Base-by-base conservation (phyloP, 2,888 invertebrate genomes). In the Drosophila mimica region DNA sequence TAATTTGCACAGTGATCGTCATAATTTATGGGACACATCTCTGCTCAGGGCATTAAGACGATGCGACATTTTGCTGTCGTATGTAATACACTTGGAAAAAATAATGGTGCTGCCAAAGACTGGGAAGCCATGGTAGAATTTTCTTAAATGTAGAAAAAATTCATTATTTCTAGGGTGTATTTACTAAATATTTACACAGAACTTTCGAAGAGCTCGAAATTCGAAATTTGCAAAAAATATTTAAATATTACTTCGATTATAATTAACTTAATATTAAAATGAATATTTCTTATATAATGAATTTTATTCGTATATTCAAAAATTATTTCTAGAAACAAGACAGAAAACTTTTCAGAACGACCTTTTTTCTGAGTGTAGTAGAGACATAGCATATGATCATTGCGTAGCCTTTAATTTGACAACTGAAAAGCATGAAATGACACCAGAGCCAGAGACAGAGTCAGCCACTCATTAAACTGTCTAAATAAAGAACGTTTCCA, bases 381-480 rank as follows among this genome's bases (percentile, higher is more conserved):
- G 4, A 46, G 2, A 25, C 15, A 25, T 46, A 46, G 46, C 46
- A 53, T 76, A 36, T 60, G 75, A 66, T 65, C 48, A 58, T 54
- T 56, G 74, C 76, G 60, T 60, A 64, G 77, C 70, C 68, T 82
- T 85, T 89, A 81, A 89, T 85, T 89, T 89, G 87, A 87, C 86
- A 87, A 85, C 83, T 88, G 88, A 88, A 75, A 85, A 69, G 86
- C 83, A 82, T 88, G 66, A 88, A 89, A 83, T 79, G 87, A 81
- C 86, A 89, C 74, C 72, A 77, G 71, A 71, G 67, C 49, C 59
- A 38, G 20, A 31, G 20, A 54, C 46, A 40, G 57, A 36, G 28
- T 17, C 60, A 61, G 65, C 53, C 80, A 75, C 82, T 86, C 86
- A 87, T 89, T 85, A 89, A 85, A 77, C 73, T 87, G 90, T 88